phyloP scores from a whole-genome alignment of 2,888 invertebrate species.

The Pseudococcus jackbeardsleyi region DNA sequence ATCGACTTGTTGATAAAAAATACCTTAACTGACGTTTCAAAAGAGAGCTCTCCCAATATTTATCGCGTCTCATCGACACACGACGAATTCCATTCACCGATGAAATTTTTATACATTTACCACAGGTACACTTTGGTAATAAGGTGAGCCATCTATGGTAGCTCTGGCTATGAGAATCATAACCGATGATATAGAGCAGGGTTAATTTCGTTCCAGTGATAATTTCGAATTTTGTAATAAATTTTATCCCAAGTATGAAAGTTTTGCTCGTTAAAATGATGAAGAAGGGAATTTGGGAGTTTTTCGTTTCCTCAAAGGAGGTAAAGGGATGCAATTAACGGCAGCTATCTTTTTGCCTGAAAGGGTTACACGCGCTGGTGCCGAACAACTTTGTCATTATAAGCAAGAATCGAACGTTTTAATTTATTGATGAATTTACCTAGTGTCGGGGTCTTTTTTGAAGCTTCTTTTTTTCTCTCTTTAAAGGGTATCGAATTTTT shows the following conservation, averaged over 20 bases:
- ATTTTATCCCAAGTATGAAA: slow-evolving; percentile 33
- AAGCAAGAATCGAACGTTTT: slow-evolving; percentile 45
- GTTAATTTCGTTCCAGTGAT: slow-evolving; percentile 45
- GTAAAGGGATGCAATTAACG: slow-evolving; percentile 44
- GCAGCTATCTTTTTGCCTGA: slow-evolving; percentile 35
- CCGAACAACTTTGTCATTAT: slow-evolving; percentile 40
- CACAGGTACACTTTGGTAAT: not conserved
- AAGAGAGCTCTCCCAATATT: not conserved
- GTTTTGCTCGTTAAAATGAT: slow-evolving; percentile 42
- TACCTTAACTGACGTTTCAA: not conserved
- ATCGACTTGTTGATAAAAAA: not conserved
- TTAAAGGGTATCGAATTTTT: not conserved
- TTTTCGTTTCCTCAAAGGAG: slow-evolving; percentile 44
- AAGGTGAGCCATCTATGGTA: too few relatives aligned
- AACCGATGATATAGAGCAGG: slow-evolving; percentile 35
- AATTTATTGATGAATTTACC: slow-evolving; percentile 39
- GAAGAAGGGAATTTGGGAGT: slow-evolving; percentile 44
- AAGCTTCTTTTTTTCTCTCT: not conserved
- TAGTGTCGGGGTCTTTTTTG: not conserved
- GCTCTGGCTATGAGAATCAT: not conserved
- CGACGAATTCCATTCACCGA: too few relatives aligned
- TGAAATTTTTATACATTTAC: too few relatives aligned
- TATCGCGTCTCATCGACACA: not conserved
- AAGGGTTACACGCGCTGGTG: slow-evolving; percentile 32
- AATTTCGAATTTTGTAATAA: slow-evolving; percentile 37